Evolutionary conservation across 1,140 invertebrate genomes (phyloP), one percentile per base, ranked within the genome.

Genomic region (Drosophila quadrilineata): DNA sequence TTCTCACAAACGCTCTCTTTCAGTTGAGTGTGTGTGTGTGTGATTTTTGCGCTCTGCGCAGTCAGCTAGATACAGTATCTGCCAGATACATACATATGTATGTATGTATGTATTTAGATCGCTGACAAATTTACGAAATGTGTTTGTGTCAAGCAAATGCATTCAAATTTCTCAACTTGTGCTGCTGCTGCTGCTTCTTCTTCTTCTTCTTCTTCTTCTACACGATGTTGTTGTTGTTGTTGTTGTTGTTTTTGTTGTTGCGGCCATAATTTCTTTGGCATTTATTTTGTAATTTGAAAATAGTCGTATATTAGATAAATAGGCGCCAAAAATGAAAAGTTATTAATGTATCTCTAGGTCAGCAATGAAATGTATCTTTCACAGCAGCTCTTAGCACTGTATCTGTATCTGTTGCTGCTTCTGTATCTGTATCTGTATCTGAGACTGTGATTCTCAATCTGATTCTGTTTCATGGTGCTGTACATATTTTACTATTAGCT

Each of bases 51-150:
- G 48, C 40, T 53, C 31, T 62, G 29, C 50, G 17, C 43, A 19
- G 29, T 12, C 43, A 49, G 45, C 29, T 40, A 65, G 56, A 58
- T 60, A 67, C 59, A 72, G 28, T 65, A 70, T 70, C 75, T 68
- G 38, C 10, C 64, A 73, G 64, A 69, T 75, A 75, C 60, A 76
- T 56, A 57, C n/a, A n/a, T n/a, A n/a, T n/a, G n/a, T n/a, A n/a
- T n/a, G n/a, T n/a, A n/a, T n/a, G n/a, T n/a, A n/a, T n/a, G n/a
- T n/a, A n/a, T n/a, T n/a, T n/a, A n/a, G n/a, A n/a, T 57, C 29
- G 60, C 49, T 60, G 41, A 74, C 63, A 77, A n/a, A 65, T 64
- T 82, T 85, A 75, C 71, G 71, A 85, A 85, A 79, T 65, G 26
- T 33, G 24, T 31, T 28, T 40, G 17, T 46, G 36, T 31, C 22